Evolutionary conservation across 92 coral and sea anemone species (phyloP), one percentile per base, ranked within the genome.

Genomic region (Galaxea fascicularis): DNA sequence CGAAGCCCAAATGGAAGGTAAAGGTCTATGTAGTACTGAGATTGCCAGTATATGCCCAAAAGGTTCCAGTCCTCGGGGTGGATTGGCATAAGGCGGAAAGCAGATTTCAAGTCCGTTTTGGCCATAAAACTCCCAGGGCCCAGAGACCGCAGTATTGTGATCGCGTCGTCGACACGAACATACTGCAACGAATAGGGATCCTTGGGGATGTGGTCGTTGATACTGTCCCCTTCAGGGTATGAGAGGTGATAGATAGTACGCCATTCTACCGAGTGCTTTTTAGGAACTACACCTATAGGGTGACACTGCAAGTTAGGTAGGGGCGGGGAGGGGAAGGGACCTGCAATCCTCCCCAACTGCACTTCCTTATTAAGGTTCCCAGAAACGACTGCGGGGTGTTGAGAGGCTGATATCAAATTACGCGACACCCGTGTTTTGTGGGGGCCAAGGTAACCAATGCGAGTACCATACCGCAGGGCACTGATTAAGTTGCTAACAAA

Each of bases 91-190:
- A 82, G 83, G 18, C 89, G 85, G 65, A 91, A 87, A 7, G 89
- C 89, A 2, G 94, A 91, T 30, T 91, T 89, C 21, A 87, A 49
- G 59, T 88, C 91, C 16, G 94, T 88, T 67, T 91, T 91, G 27
- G 92, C 92, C 65, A 88, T 90, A 59, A 87, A 84, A 49, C 87
- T 75, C 27, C 94, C 89, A 4, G 45, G 86, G 30, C 92, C 86
- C 30, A 65, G 75, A 1, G 31, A 78, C 49, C 62, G 16, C n/a
- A 91, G 77, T n/a, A 90, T 87, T 15, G 44, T 22, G n/a, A 83
- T 85, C 22, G 94, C 90, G 28, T 80, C 90, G 49, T 88, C 94
- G 31, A 88, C 84, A 13, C 89, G 66, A 35, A 88, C 65, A 18
- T 88, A 91, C 44, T 91, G 81, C 30, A 92, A 76, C 54, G 90